Evolutionary conservation across 2,113 vertebrate genomes (phyloP), one percentile per base, ranked within the genome.

Genomic region (Albula goreensis): DNA sequence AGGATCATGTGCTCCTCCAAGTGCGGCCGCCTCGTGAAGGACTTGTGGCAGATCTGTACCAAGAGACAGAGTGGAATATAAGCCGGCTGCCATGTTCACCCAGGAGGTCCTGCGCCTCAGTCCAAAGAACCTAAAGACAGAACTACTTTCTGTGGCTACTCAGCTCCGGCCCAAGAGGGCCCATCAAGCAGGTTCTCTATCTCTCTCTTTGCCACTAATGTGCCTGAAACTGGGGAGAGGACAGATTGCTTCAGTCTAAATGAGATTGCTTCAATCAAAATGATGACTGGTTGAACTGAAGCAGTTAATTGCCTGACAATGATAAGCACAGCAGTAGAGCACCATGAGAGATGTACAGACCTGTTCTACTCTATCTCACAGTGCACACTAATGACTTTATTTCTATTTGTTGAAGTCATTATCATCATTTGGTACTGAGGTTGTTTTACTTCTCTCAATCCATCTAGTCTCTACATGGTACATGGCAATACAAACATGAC

Each of bases 1-100:
- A 99, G 95, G 89, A 99, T 99, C 98, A 98, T 99, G 92, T 99
- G 98, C 88, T 99, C 98, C 90, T 99, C 97, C 90, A 99, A 93
- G 86, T 99, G 98, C 87, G 97, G 98, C 89, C 97, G 96, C 84
- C 98, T 96, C 80, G 96, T 98, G 91, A 99, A 99, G 52, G 96
- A 98, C 89, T 99, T 99, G 91, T 97, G 97, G 92, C 98, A 99
- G 91, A 98, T 96, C 98, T 99, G 87, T 77, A 82, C 31, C 48
- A 82, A 0, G 78, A 5, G 77, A 74, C 50, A 70, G 31, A 83
- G 3, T 5, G 15, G 12, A 80, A 49, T n/a, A 41, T 53, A 70
- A 50, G 22, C 48, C 57, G 17, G 41, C 49, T 7, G 4, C 12
- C 41, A 51, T n/a, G 41, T 9, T 2, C 70, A n/a, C n/a, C n/a